Evolutionary conservation across 2,888 invertebrate genomes (phyloP).

Genomic region (Callosobruchus maculatus): DNA sequence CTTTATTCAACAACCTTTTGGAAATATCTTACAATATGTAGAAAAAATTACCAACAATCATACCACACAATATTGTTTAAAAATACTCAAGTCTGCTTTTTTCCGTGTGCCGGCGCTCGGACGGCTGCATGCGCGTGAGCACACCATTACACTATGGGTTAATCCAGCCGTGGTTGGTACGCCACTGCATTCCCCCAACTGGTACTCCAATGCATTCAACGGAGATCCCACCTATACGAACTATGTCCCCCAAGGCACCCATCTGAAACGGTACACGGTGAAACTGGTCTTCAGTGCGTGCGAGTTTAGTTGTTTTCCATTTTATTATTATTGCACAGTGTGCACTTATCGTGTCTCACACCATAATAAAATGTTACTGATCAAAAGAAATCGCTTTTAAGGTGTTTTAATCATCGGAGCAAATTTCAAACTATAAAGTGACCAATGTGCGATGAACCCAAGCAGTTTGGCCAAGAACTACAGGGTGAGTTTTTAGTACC

Average conservation of each 20-base stretch:
- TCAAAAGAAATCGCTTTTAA: neutral
- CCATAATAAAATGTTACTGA: neutral
- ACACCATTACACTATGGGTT: too few relatives aligned
- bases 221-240: neutral
- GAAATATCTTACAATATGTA: too few relatives aligned
- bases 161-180: too few relatives aligned
- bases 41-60: too few relatives aligned
- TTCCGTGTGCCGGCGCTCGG: too few relatives aligned
- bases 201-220: neutral
- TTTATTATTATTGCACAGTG: neutral
- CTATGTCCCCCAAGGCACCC: neutral
- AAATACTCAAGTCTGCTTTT: too few relatives aligned
- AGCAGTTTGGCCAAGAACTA: too few relatives aligned
- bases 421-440: neutral
- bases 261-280: neutral
- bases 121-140: too few relatives aligned
- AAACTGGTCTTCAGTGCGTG: neutral
- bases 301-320: neutral
- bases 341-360: slow-evolving; percentile 1
- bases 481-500: too few relatives aligned
- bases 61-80: too few relatives aligned
- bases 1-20: too few relatives aligned
- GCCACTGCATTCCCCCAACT: neutral
- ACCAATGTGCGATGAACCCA: neutral
- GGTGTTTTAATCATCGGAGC: neutral